Percentiles rank a stretch among this genome's conserved stretches.
These are phyloP conservation scores for Apodemia duryi DNA, from an alignment of 2,888 invertebrate species.

Conservation along the genomic window DNA sequence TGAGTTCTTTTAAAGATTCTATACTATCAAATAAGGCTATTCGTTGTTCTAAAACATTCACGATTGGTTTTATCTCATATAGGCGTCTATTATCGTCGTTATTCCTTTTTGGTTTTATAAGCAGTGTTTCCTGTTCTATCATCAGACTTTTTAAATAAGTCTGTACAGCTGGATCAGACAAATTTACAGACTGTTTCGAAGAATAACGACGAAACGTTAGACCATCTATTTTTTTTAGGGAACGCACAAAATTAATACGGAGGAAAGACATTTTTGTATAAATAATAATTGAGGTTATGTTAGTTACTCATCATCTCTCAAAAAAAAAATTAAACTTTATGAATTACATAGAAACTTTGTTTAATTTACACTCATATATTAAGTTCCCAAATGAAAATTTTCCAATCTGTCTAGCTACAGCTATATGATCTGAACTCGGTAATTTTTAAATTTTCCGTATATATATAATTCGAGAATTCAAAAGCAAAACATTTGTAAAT, in stretches of 20 bases:
- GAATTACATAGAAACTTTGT: too few species aligned
- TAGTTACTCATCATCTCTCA: background rate
- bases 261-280: constrained; percentile 29
- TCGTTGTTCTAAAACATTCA: constrained; percentile 79
- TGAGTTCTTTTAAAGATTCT: constrained; percentile 80
- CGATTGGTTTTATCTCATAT: constrained; percentile 76
- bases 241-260: constrained; percentile 36
- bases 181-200: constrained; percentile 54
- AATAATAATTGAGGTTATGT: background rate
- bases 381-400: too few species aligned
- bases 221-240: constrained; percentile 42
- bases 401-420: too few species aligned
- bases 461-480: too few species aligned
- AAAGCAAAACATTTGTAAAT: too few species aligned
- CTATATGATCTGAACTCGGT: too few species aligned
- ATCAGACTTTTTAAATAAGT: constrained; percentile 73
- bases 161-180: constrained; percentile 67
- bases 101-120: constrained; percentile 46
- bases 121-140: constrained; percentile 74
- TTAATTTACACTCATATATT: too few species aligned
- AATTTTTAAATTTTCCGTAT: too few species aligned
- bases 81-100: constrained; percentile 51
- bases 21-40: constrained; percentile 80
- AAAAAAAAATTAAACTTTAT: background rate
- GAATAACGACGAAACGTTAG: constrained; percentile 39